Evolutionary conservation across 2,888 invertebrate genomes (phyloP), one percentile per base, ranked within the genome.

Genomic region (Bellardia pandia): DNA sequence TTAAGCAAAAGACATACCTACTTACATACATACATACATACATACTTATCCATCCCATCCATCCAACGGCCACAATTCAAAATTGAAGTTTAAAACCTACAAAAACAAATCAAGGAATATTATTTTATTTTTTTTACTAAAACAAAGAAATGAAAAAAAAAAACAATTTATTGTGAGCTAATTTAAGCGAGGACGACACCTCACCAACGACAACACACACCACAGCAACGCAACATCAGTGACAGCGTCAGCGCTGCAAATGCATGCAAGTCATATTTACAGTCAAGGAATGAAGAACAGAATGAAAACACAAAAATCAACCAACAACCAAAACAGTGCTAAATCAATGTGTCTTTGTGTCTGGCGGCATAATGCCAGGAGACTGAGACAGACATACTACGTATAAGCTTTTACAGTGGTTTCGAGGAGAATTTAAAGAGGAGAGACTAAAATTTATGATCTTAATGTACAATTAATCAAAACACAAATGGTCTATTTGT

Each of bases 331-430:
- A 86, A 77, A 79, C 78, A 83, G 83, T 85, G 85, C 85, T 85
- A 85, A 85, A 85, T 85, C 85, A 85, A 85, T 85, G 85, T 92
- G 91, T 90, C 92, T 91, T 92, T 91, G 92, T 91, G 92, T 91
- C 92, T 91, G 92, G 92, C 89, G 92, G 91, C 90, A 90, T 71
- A 89, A 88, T 79, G 78, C 66, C 83, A 13, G 53, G 68, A 87
- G 79, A 72, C 78, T 77, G 69, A 60, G 53, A 80, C 58, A 68
- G 58, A 76, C 62, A 69, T 23, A 79, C 62, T n/a, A 16, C 4
- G 3, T 33, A 9, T 8, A 66, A 66, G 42, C 23, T 23, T 23
- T 16, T 16, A 56, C 56, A 56, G 23, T 23, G 23, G 56, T 23
- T 8, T 23, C 7, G 8, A 23, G 45, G 2, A 2, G 2, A 45